Evolutionary conservation across 2,113 vertebrate species (phyloP), one percentile per base, ranked within the genome.

Genomic region (Pterophyllum scalare): DNA sequence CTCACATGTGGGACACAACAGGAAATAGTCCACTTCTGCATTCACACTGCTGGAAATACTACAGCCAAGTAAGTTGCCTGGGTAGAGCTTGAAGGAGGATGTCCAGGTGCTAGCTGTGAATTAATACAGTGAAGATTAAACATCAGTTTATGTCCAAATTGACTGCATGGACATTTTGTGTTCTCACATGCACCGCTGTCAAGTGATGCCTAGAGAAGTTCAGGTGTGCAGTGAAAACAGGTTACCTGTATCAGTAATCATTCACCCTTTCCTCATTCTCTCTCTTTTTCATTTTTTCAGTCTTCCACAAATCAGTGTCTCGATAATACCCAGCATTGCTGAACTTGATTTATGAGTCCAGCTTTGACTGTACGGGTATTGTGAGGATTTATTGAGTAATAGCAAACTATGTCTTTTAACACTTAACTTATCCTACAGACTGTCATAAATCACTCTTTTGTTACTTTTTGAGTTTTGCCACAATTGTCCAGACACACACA

Each of bases 281-380:
- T 46, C n/a, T 64, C 43, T 1, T 80, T 75, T 64, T 83, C 19
- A 31, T 26, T 11, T 33, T n/a, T 77, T 31, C 35, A 72, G 33
- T 35, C 3, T 62, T 76, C n/a, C 35, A 28, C 40, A 72, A 77
- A 59, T 35, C 14, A 59, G 12, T 26, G 5, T 85, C 43, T 77
- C 9, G 31, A 46, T 49, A 43, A 80, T 54, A 62, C 33, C 67
- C 80, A 83, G 60, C 91, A 87, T 62, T 84, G 59, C 60, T 92
- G 85, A 62, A 59, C 70, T 4, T 95, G 94, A 96, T 96, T 95
- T 94, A 96, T 93, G 82, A 87, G 84, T 79, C 79, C 78, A 59
- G 26, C 82, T 90, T 92, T 92, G 77, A 86, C 86, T 94, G 79
- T 92, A 88, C 93, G 95, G 74, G 26, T 24, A 81, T 40, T 40